Evolutionary conservation across 2,797 vertebrate species (phyloP), one percentile per base, ranked within the genome.

Genomic region (Pantherophis vulpinus): DNA sequence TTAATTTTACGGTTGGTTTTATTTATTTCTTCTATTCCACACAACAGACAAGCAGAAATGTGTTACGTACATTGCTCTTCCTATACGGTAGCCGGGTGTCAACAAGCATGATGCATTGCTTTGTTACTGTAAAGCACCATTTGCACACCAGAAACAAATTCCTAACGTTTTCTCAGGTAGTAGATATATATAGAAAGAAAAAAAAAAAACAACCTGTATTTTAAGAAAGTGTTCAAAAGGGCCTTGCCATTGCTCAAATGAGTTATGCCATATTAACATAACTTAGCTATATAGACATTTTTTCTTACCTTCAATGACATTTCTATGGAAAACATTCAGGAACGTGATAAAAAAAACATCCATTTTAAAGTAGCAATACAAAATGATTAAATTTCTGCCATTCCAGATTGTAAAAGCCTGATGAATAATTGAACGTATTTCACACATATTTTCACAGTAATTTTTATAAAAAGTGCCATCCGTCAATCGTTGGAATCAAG

Each of bases 1-100:
- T 8, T 27, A 2, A 42, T 37, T 55, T 0, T 83, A 7, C 4
- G 42, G 66, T 54, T 4, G 0, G 12, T 56, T 4, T 11, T 0
- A 25, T 42, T 47, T 32, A 25, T 54, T 87, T 29, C n/a, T 32
- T 51, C 14, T 61, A 83, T 42, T 42, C 8, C 37, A 55, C 11
- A 14, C 54, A 37, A 23, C 37, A 55, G 7, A 14, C 54, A 37
- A 23, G 12, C 83, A 87, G n/a, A 55, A 86, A 18, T 32, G 1
- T 66, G 10, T 61, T 56, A 20, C 0, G 14, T 29, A 54, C 14
- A 12, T 18, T 42, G 4, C 47, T 58, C 4, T 70, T 27, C 23
- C 83, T 32, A 16, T 29, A 87, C 32, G 3, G 29, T 27, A 18
- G 29, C 12, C 23, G 11, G 29, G 32, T 12, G 29, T 91, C 55